phyloP scores from a whole-genome alignment of 2,888 invertebrate species.

The Anaspis maculata region DNA sequence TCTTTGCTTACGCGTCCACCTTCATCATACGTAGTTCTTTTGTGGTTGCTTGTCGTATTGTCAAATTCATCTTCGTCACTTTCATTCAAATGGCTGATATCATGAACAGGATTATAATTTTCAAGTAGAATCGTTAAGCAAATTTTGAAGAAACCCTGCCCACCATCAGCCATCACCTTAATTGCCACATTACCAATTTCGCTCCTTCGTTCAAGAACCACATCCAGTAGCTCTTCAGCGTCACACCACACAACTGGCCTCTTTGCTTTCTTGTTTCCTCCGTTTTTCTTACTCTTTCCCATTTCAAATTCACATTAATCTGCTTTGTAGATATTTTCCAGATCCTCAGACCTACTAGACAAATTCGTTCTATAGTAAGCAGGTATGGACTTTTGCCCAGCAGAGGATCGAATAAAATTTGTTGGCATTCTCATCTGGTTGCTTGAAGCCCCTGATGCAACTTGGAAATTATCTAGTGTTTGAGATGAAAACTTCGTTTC shows the following conservation, averaged over 20 bases:
- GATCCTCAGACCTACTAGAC: not conserved
- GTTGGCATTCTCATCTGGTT: constrained; percentile 1
- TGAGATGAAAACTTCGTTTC: not conserved
- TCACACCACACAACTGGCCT: too few relatives aligned
- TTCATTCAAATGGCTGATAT: not conserved
- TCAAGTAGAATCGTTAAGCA: constrained; percentile 1
- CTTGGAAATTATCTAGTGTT: not conserved
- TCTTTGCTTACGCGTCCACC: not conserved
- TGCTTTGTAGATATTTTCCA: not conserved
- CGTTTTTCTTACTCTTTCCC: not conserved
- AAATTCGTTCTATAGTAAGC: not conserved
- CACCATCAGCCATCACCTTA: not conserved
- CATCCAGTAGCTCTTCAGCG: too few relatives aligned
- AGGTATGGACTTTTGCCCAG: constrained; percentile 1
- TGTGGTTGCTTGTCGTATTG: too few relatives aligned
- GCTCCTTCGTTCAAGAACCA: too few relatives aligned
- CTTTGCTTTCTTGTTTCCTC: too few relatives aligned
- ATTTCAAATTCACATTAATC: not conserved
- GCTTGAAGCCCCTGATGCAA: not conserved
- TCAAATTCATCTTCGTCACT: not conserved
- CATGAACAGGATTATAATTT: not conserved
- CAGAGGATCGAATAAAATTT: constrained; percentile 1
- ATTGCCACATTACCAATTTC: not conserved
- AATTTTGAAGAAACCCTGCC: constrained; percentile 2
- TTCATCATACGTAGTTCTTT: too few relatives aligned